These are phyloP conservation scores for Molossus alvarezi DNA, from an alignment of 2,797 vertebrate genomes.

Conservation along the genomic window DNA sequence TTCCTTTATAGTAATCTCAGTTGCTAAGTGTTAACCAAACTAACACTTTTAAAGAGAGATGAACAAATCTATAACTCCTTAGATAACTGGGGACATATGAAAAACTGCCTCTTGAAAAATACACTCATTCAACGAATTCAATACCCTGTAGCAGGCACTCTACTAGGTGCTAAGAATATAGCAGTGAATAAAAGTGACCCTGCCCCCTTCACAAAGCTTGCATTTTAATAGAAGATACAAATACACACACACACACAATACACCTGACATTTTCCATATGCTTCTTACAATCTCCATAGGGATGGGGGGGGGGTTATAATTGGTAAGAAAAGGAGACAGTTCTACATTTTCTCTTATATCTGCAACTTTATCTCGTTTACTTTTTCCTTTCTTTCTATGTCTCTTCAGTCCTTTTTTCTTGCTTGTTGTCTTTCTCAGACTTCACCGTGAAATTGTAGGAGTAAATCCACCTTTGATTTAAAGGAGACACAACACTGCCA, in stretches of 20 bases:
- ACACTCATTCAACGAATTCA: not conserved
- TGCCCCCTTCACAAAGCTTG: not conserved
- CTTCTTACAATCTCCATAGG: not conserved
- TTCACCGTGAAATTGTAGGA: constrained; percentile 10
- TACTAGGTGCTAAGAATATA: not conserved
- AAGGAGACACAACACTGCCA: not conserved
- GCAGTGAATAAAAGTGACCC: not conserved
- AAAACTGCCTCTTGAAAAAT: constrained; percentile 18
- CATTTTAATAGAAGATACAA: constrained; percentile 40
- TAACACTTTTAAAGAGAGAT: constrained; percentile 46
- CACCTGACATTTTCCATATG: not conserved
- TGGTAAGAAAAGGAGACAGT: not conserved
- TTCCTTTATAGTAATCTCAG: not conserved
- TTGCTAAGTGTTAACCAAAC: constrained; percentile 36
- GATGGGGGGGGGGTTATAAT: not conserved
- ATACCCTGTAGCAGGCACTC: not conserved
- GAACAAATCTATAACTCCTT: not conserved
- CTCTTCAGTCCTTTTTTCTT: not conserved
- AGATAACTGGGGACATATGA: not conserved
- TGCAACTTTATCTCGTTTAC: not conserved
- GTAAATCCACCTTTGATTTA: constrained; percentile 50
- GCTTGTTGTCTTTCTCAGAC: not conserved
- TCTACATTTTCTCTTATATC: not conserved
- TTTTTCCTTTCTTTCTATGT: not conserved
- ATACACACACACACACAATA: not conserved